phyloP scores from a whole-genome alignment of 2,888 invertebrate species.

The Acleris cristana region DNA sequence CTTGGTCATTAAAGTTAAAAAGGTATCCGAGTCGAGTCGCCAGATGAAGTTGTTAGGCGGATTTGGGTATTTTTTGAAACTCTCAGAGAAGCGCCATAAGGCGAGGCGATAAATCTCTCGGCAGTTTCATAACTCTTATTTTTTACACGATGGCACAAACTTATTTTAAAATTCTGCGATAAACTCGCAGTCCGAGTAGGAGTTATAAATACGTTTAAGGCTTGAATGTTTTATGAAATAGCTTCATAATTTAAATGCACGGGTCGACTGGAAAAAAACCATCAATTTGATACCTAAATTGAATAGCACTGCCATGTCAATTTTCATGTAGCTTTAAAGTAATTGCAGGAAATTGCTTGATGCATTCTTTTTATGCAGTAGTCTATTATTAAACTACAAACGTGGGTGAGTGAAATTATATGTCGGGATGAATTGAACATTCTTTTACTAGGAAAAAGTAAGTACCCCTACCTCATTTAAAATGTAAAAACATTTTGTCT shows the following conservation, averaged over 20 bases:
- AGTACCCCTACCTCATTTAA: background rate
- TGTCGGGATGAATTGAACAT: background rate
- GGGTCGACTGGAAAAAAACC: background rate
- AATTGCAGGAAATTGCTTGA: conserved; percentile 9
- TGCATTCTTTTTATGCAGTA: conserved; percentile 14
- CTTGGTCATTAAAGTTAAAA: conserved; percentile 44
- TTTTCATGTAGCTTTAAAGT: background rate
- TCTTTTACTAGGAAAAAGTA: background rate
- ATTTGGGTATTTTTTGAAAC: conserved; percentile 39
- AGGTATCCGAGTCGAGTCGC: conserved; percentile 41
- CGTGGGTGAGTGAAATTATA: conserved; percentile 24
- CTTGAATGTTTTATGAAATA: background rate
- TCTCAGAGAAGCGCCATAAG: conserved; percentile 49
- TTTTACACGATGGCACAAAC: conserved; percentile 53
- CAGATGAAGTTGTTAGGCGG: conserved; percentile 43
- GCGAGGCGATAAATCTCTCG: conserved; percentile 61
- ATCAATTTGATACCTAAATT: background rate
- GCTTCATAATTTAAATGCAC: background rate
- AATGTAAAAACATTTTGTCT: too few relatives aligned
- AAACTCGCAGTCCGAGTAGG: background rate
- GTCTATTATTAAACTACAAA: conserved; percentile 12
- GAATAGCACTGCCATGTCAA: background rate
- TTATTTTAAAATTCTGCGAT: conserved; percentile 21
- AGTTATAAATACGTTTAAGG: background rate
- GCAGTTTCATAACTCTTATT: conserved; percentile 65